Base-by-base conservation (phyloP, 2,113 vertebrate species). In the Opisthocomus hoazin region DNA sequence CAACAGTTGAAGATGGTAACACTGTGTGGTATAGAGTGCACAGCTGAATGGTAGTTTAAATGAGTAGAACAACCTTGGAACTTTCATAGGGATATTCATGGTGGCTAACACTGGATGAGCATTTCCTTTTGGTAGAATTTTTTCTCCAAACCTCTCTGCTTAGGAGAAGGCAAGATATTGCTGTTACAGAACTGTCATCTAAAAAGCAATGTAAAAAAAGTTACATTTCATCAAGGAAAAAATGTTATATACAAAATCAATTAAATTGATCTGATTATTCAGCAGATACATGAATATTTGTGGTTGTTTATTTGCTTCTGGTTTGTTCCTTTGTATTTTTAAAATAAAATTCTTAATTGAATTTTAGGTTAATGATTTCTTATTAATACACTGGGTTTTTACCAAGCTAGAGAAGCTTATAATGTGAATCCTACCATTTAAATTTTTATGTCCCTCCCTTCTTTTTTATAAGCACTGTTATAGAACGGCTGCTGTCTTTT, bases 221-320 rank as follows among this genome's bases (percentile, higher is more conserved):
- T 23, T 70, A 18, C 0, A 0, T 23, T 73, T 73, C 1, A 12
- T 69, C 6, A 41, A 9, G 69, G 5, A 54, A 53, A 80, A 74
- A 88, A 19, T 43, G 2, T n/a, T n/a, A 22, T 8, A n/a, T 5
- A 19, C 16, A 30, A 27, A 66, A 66, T 24, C 10, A 8, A 50
- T 61, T 37, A 37, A 65, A 36, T n/a, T 56, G 11, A n/a, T 66
- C 30, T 60, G 36, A 45, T n/a, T 75, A 43, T 70, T 57, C 17
- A 65, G 19, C 50, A 48, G 23, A 9, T 75, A 5, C 1, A 0
- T 65, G 18, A 78, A 66, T 57, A 46, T 3, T 27, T 6, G 6
- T 39, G 7, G 5, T 16, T 74, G 5, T 26, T 86, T 27, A 22
- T 36, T 77, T 69, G n/a, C 50, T 89, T 76, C n/a, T 75, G 7